Evolutionary conservation across 2,113 vertebrate genomes (phyloP).

Genomic region (Corythornis cristatus): DNA sequence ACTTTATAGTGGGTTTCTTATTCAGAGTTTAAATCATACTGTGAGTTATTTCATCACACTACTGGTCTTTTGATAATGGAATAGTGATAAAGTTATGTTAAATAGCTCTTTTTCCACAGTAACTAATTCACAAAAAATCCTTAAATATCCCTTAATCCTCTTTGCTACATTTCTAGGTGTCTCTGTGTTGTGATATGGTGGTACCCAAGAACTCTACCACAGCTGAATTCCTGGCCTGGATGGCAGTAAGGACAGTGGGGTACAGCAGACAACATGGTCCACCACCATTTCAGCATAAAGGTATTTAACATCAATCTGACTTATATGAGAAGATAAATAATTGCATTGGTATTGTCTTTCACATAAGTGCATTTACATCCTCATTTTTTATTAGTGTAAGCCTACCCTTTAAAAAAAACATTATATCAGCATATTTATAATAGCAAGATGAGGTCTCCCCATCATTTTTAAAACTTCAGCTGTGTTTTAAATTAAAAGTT

Average conservation of each 20-base stretch:
- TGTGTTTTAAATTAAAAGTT: neutral
- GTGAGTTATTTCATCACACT: slow-evolving; percentile 29
- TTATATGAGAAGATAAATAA: neutral
- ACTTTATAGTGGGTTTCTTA: slow-evolving; percentile 21
- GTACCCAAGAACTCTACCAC: neutral
- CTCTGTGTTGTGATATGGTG: no score
- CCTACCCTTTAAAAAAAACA: neutral
- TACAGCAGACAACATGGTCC: neutral
- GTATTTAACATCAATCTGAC: neutral
- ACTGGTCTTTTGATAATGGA: neutral
- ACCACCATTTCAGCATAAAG: neutral
- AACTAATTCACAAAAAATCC: neutral
- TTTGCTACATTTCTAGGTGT: neutral
- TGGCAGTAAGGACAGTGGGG: neutral
- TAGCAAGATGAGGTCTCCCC: neutral
- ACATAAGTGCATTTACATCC: neutral
- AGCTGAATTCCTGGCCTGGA: neutral
- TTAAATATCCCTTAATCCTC: neutral
- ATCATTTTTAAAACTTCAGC: neutral
- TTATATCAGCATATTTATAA: neutral
- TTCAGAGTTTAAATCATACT: neutral
- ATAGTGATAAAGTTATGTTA: slow-evolving; percentile 9
- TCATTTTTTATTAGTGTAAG: neutral
- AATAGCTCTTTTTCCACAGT: neutral
- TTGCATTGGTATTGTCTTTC: neutral